phyloP scores from a whole-genome alignment of 1,140 invertebrate species.

The Dinoponera quadriceps region DNA sequence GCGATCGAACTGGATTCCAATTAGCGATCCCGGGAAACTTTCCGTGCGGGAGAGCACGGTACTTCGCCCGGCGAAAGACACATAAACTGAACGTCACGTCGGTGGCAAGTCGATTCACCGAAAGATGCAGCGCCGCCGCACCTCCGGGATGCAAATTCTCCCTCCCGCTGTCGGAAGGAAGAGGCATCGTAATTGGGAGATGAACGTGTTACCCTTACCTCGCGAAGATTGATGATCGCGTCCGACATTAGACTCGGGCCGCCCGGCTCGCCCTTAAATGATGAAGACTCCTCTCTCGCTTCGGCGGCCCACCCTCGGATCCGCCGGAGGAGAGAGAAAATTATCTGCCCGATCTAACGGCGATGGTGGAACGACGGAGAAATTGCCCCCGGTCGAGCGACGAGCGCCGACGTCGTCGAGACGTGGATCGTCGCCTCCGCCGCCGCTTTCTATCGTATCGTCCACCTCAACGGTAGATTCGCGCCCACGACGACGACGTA shows the following conservation, averaged over 20 bases:
- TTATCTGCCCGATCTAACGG: slow-evolving; percentile 66
- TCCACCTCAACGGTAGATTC: slow-evolving; percentile 20
- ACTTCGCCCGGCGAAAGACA: neutral
- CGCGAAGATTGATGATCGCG: slow-evolving; percentile 70
- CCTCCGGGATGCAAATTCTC: slow-evolving; percentile 66
- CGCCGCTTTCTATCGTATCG: too few species aligned
- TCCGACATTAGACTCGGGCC: slow-evolving; percentile 47
- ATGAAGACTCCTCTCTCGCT: slow-evolving; percentile 62
- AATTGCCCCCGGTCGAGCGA: slow-evolving; percentile 42
- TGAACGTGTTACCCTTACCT: slow-evolving; percentile 69
- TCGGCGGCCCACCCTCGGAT: slow-evolving; percentile 40
- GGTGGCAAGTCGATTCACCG: slow-evolving; percentile 54
- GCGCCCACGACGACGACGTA: neutral
- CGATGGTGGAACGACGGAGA: slow-evolving; percentile 21
- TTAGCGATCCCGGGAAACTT: too few species aligned
- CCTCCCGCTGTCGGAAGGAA: slow-evolving; percentile 51
- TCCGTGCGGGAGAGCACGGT: neutral
- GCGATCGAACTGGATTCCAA: too few species aligned
- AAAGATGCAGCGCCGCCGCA: slow-evolving; percentile 9
- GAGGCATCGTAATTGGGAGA: slow-evolving; percentile 70
- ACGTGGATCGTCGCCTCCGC: slow-evolving; percentile 27
- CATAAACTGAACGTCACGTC: slow-evolving; percentile 23
- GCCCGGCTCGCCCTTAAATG: slow-evolving; percentile 28
- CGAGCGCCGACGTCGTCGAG: neutral
- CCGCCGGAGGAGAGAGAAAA: slow-evolving; percentile 58